Percentiles rank a stretch among this genome's conserved stretches.
phyloP scores from a whole-genome alignment of 2,888 invertebrate species.

The Julus scanicus region DNA sequence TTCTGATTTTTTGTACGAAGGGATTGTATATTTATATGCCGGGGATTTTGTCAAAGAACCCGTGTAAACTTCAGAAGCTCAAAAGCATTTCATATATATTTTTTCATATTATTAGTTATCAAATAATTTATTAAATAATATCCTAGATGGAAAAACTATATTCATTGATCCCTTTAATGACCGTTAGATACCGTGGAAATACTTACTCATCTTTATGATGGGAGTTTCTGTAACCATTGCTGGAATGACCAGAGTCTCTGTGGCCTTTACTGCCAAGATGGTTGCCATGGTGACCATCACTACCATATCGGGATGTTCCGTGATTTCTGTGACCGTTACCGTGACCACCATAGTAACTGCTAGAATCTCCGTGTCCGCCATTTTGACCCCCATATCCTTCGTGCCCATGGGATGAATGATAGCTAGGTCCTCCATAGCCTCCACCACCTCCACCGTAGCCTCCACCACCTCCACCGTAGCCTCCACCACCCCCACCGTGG shows the following conservation, averaged over 20 bases:
- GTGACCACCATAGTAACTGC: slow-evolving; percentile 68
- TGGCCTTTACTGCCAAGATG: slow-evolving; percentile 65
- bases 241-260: slow-evolving; percentile 54
- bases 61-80: no score
- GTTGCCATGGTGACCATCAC: slow-evolving; percentile 69
- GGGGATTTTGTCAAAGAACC: no score
- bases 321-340: slow-evolving; percentile 58
- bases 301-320: slow-evolving; percentile 68
- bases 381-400: slow-evolving; percentile 68
- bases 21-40: no score
- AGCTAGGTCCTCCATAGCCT: slow-evolving; percentile 68
- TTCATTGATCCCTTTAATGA: no score
- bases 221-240: slow-evolving; percentile 55
- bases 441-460: slow-evolving; percentile 72
- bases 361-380: slow-evolving; percentile 69
- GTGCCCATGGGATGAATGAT: slow-evolving; percentile 62
- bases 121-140: no score
- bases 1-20: not conserved
- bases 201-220: slow-evolving; percentile 58
- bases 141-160: not conserved
- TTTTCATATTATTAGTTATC: not conserved
- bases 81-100: no score
- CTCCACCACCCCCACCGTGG: slow-evolving; percentile 51
- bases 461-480: slow-evolving; percentile 50
- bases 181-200: no score